Percentiles rank a stretch among this genome's conserved stretches.
Evolutionary conservation across 92 coral and sea anemone species (phyloP).

Genomic region (Paramuricea clavata): DNA sequence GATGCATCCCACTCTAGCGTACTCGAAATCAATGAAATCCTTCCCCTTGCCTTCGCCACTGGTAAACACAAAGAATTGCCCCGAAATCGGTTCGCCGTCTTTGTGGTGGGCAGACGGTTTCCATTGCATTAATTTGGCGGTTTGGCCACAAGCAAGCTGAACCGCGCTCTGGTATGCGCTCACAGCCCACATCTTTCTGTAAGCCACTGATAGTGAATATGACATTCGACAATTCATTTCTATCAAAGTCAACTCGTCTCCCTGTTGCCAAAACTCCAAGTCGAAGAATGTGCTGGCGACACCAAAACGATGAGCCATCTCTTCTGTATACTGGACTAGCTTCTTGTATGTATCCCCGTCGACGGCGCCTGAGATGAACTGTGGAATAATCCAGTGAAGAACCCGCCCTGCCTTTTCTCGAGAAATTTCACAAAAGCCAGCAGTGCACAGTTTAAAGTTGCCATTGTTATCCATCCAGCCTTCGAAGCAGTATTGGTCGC

Average conservation of each 20-base stretch:
- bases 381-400: conserved; percentile 1
- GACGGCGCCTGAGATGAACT: background rate
- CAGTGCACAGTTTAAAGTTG: background rate
- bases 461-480: conserved; percentile 33
- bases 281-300: background rate
- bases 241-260: background rate
- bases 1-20: no score
- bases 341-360: background rate
- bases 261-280: background rate
- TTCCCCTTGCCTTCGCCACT: no score
- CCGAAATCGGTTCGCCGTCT: conserved; percentile 31
- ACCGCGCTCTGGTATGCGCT: background rate
- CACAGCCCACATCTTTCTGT: no score
- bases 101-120: background rate
- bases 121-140: background rate
- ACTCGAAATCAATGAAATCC: no score
- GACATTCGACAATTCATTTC: conserved; percentile 6
- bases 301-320: conserved; percentile 1
- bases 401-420: background rate
- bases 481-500: conserved; percentile 10
- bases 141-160: background rate
- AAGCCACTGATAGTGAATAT: no score
- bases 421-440: background rate
- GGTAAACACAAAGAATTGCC: background rate
- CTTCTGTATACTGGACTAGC: background rate